Conservation (phyloP, 2,888 invertebrate genomes). For the Panorpa germanica region DNA sequence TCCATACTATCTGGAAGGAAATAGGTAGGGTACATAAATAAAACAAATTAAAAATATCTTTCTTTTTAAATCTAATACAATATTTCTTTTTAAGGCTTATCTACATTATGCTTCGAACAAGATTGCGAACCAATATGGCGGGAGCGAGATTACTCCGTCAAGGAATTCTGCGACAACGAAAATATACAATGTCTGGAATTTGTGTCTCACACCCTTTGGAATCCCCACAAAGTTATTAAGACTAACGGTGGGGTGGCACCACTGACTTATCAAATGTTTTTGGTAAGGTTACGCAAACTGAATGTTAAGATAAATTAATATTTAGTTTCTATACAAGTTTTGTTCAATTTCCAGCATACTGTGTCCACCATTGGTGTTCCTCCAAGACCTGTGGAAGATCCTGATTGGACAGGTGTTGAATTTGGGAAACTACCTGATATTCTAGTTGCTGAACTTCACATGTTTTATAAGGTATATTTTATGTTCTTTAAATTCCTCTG, state of each 20-base stretch:
- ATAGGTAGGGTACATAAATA: constrained; percentile 22
- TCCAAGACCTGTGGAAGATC: constrained; percentile 30
- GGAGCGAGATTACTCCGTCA: constrained; percentile 36
- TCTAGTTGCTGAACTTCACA: constrained; percentile 27
- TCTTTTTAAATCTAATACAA: neutral
- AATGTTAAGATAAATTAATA: neutral
- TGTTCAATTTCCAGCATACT: constrained; percentile 29
- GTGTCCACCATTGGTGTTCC: constrained; percentile 39
- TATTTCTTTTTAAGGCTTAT: constrained; percentile 21
- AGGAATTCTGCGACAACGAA: constrained; percentile 29
- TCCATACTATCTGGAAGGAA: constrained; percentile 36
- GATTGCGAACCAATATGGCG: constrained; percentile 58
- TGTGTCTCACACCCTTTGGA: constrained; percentile 54
- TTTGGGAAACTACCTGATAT: constrained; percentile 28
- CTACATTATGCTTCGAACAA: constrained; percentile 35
- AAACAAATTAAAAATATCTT: constrained; percentile 1
- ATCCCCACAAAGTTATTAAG: constrained; percentile 39
- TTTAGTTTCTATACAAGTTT: constrained; percentile 1
- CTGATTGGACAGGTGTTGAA: constrained; percentile 24
- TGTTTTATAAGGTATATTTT: constrained; percentile 26
- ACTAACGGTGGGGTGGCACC: constrained; percentile 53
- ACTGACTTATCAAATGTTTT: constrained; percentile 49
- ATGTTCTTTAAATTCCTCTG: neutral
- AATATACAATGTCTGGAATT: constrained; percentile 35
- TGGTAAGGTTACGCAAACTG: constrained; percentile 25